Percentiles rank a stretch among this genome's conserved stretches.
Evolutionary conservation across 2,113 vertebrate species (phyloP).

Genomic region (Mobula hypostoma): DNA sequence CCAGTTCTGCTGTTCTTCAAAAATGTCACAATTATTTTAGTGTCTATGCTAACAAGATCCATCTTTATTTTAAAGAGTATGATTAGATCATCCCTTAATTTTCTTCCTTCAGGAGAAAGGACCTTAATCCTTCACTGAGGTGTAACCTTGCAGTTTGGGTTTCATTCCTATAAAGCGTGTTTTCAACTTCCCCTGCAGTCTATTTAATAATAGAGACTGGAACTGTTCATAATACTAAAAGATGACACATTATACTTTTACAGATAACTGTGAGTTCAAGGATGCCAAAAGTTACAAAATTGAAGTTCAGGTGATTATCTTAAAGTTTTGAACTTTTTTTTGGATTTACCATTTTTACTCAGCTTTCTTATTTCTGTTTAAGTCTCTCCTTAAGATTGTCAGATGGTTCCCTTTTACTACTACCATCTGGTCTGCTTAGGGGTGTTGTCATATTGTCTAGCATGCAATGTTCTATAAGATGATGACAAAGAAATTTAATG

Average conservation of each 20-base stretch:
- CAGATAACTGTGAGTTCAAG: not conserved
- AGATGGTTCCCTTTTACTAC: not conserved
- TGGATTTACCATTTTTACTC: not conserved
- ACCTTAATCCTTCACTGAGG: not conserved
- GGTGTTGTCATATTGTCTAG: not conserved
- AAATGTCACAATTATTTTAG: not conserved
- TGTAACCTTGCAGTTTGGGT: not conserved
- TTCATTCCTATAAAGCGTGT: not conserved
- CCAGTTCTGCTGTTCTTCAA: not conserved
- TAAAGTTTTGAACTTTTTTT: not conserved
- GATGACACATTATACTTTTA: not conserved
- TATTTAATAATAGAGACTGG: not conserved
- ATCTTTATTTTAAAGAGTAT: not conserved
- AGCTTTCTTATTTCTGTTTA: not conserved
- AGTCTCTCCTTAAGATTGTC: not conserved
- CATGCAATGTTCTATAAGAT: not conserved
- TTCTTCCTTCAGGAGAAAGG: not conserved
- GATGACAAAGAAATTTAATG: not conserved
- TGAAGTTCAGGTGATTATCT: not conserved
- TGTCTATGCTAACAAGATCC: not conserved
- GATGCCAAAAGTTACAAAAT: not conserved
- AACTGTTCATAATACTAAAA: not conserved
- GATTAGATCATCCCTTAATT: not conserved
- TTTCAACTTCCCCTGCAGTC: not conserved
- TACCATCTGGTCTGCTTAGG: not conserved